Evolutionary conservation across 1,140 invertebrate genomes (phyloP).

Genomic region (Gonatopus flavifemur): DNA sequence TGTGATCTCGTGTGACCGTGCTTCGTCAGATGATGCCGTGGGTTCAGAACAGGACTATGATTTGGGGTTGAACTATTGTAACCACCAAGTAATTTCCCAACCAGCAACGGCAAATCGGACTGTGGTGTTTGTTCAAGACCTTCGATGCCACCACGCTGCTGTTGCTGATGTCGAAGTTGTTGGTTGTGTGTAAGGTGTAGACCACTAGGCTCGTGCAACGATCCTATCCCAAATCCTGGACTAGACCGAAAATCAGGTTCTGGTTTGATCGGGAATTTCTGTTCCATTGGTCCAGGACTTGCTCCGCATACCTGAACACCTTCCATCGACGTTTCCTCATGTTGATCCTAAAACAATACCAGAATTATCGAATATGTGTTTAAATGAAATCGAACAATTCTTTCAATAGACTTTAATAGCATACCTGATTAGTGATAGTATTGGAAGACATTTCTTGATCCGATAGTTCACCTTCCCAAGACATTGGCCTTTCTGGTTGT

Average conservation of each 20-base stretch:
- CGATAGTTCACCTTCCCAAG: slow-evolving; percentile 87
- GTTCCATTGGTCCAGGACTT: slow-evolving; percentile 50
- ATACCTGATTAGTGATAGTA: slow-evolving; percentile 54
- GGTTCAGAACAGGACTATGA: slow-evolving; percentile 67
- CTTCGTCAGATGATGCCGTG: slow-evolving; percentile 61
- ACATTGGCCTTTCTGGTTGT: slow-evolving; percentile 76
- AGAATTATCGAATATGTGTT: not conserved
- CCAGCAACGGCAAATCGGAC: slow-evolving; percentile 62
- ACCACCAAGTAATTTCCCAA: slow-evolving; percentile 67
- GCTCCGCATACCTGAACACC: slow-evolving; percentile 55
- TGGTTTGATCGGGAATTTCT: slow-evolving; percentile 52
- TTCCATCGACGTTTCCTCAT: slow-evolving; percentile 60
- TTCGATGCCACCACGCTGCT: slow-evolving; percentile 38
- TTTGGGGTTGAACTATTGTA: slow-evolving; percentile 65
- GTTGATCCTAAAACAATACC: slow-evolving; percentile 38
- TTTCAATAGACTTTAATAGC: not conserved
- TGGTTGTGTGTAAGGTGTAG: slow-evolving; percentile 45
- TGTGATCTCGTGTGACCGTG: slow-evolving; percentile 55
- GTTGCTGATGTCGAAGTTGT: slow-evolving; percentile 36
- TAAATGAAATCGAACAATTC: not conserved
- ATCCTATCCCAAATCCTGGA: slow-evolving; percentile 39
- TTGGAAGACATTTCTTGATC: slow-evolving; percentile 69
- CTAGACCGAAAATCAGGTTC: slow-evolving; percentile 55
- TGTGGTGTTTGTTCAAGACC: slow-evolving; percentile 49
- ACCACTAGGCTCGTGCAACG: slow-evolving; percentile 42